These are phyloP conservation scores for Acronicta leporina DNA, from an alignment of 2,888 invertebrate species.

Conservation along the genomic window DNA sequence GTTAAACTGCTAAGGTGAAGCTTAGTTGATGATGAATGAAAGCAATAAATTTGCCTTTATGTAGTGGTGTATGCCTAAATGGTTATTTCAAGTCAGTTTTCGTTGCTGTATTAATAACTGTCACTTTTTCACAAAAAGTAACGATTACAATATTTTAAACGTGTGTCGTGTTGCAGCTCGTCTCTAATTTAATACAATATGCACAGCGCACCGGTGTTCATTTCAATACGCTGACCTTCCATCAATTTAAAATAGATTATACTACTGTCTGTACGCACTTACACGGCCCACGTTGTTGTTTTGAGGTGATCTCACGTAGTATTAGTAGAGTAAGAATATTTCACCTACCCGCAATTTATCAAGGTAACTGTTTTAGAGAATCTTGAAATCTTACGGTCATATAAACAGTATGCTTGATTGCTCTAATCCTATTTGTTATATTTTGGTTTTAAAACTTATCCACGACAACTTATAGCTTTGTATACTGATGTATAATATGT, in stretches of 20 bases:
- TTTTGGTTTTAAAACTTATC: no score
- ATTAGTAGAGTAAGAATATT: conserved; percentile 36
- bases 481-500: no score
- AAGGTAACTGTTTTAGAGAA: conserved; percentile 29
- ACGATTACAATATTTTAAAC: conserved; percentile 27
- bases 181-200: conserved; percentile 57
- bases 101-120: conserved; percentile 24
- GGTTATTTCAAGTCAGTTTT: background rate
- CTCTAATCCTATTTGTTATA: background rate
- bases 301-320: conserved; percentile 53
- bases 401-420: conserved; percentile 4
- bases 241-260: conserved; percentile 85
- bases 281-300: conserved; percentile 53
- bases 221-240: conserved; percentile 79
- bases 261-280: conserved; percentile 49
- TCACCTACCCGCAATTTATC: conserved; percentile 39
- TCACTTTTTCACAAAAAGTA: conserved; percentile 25
- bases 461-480: no score
- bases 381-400: background rate
- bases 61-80: background rate
- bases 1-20: background rate
- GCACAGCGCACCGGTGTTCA: conserved; percentile 55
- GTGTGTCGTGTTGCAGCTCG: conserved; percentile 37
- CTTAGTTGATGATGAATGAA: background rate
- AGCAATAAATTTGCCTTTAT: background rate